phyloP scores from a whole-genome alignment of 2,888 invertebrate species.

The Beris chalybata region DNA sequence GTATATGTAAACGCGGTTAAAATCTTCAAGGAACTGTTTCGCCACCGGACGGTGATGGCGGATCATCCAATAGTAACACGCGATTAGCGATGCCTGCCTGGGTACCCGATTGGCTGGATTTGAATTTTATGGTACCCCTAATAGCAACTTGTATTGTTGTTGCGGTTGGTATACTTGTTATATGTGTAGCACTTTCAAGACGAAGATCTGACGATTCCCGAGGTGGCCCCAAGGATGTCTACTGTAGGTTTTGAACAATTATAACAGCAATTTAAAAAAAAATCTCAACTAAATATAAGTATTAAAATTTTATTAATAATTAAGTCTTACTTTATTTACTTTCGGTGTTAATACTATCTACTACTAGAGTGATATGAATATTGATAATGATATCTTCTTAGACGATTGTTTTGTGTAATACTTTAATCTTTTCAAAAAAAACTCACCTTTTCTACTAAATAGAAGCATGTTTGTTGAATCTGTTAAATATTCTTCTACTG shows the following conservation, averaged over 20 bases:
- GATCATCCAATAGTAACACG: constrained; percentile 55
- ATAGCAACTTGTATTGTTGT: constrained; percentile 88
- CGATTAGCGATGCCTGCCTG: constrained; percentile 67
- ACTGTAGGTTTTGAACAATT: constrained; percentile 65
- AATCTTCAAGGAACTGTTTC: constrained; percentile 73
- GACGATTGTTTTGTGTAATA: constrained; percentile 27
- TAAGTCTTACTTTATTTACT: constrained; percentile 34
- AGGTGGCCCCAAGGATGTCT: constrained; percentile 76
- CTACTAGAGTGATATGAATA: constrained; percentile 18
- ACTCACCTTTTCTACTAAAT: constrained; percentile 9
- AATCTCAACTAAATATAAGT: constrained; percentile 32
- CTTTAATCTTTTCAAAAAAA: constrained; percentile 7
- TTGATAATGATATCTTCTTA: constrained; percentile 9
- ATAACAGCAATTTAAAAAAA: constrained; percentile 3
- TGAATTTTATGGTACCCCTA: constrained; percentile 88
- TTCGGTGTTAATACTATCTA: constrained; percentile 34
- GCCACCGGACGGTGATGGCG: constrained; percentile 69
- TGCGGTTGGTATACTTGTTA: constrained; percentile 86
- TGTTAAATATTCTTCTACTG: not conserved
- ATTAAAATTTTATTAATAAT: constrained; percentile 24
- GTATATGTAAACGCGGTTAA: constrained; percentile 22
- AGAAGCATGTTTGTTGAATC: constrained; percentile 39
- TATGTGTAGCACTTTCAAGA: constrained; percentile 84
- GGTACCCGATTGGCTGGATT: constrained; percentile 85
- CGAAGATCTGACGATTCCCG: constrained; percentile 78